Conservation (phyloP, 2,888 invertebrate species). For the Cosmia pyralina region DNA sequence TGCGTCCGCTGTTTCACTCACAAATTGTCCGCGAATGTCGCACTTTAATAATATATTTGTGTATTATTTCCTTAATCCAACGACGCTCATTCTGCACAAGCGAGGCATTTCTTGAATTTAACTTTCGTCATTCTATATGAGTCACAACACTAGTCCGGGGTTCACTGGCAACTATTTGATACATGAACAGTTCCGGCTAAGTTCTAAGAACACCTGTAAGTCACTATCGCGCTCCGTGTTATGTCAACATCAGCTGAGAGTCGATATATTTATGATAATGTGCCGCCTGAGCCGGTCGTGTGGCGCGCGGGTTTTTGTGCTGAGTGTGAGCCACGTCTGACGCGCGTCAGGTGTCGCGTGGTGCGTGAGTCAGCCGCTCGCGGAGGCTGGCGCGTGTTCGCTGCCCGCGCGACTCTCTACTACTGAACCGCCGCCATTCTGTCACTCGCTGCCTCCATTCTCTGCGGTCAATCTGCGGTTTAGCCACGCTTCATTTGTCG, state of each 20-base stretch:
- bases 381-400: slow-evolving; percentile 78
- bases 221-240: slow-evolving; percentile 48
- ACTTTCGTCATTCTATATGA: slow-evolving; percentile 90
- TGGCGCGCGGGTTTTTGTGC: slow-evolving; percentile 62
- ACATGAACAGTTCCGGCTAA: slow-evolving; percentile 77
- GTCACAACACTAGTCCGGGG: slow-evolving; percentile 76
- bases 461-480: slow-evolving; percentile 91
- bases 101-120: slow-evolving; percentile 84
- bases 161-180: slow-evolving; percentile 73
- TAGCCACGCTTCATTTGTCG: slow-evolving; percentile 90
- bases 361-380: slow-evolving; percentile 60
- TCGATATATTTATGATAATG: slow-evolving; percentile 75
- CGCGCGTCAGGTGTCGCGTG: slow-evolving; percentile 56
- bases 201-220: slow-evolving; percentile 70
- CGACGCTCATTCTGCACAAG: slow-evolving; percentile 73
- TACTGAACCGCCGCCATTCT: slow-evolving; percentile 90
- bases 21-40: slow-evolving; percentile 70
- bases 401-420: slow-evolving; percentile 85
- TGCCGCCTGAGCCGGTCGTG: slow-evolving; percentile 74
- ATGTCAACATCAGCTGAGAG: slow-evolving; percentile 86
- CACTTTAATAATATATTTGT: slow-evolving; percentile 69
- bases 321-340: slow-evolving; percentile 53
- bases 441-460: slow-evolving; percentile 90
- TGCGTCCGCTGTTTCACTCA: slow-evolving; percentile 63
- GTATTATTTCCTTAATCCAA: slow-evolving; percentile 78